Evolutionary conservation across 2,888 invertebrate species (phyloP).

Genomic region (Epinotia demarniana): DNA sequence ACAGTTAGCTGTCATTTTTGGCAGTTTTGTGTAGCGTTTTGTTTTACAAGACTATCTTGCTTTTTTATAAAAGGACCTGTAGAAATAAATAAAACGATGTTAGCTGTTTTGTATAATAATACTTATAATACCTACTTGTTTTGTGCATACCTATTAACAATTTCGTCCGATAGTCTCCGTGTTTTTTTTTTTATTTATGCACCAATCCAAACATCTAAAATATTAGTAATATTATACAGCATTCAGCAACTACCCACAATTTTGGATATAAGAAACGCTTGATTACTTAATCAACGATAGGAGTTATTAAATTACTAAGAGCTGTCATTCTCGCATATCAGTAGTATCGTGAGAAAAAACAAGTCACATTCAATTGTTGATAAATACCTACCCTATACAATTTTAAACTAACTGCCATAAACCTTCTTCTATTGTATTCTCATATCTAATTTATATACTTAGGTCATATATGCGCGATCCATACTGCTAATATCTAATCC

Average conservation of each 20-base stretch:
- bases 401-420: background rate
- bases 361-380: background rate
- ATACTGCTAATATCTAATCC: too few species aligned
- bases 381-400: background rate
- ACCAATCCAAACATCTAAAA: too few species aligned
- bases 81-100: background rate
- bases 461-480: background rate
- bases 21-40: background rate
- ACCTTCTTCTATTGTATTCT: background rate
- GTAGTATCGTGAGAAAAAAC: conserved; percentile 1
- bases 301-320: conserved; percentile 1
- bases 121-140: too few species aligned
- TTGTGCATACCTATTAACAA: too few species aligned
- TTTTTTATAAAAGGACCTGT: background rate
- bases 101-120: background rate
- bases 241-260: background rate
- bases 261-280: background rate
- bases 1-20: conserved; percentile 23
- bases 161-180: too few species aligned
- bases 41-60: conserved; percentile 2
- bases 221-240: background rate
- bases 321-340: conserved; percentile 5
- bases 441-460: background rate
- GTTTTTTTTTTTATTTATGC: too few species aligned
- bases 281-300: background rate